Percentiles rank a stretch among this genome's conserved stretches.
These are phyloP conservation scores for Myripristis jacobus DNA, from an alignment of 2,797 vertebrate genomes.

Conservation along the genomic window DNA sequence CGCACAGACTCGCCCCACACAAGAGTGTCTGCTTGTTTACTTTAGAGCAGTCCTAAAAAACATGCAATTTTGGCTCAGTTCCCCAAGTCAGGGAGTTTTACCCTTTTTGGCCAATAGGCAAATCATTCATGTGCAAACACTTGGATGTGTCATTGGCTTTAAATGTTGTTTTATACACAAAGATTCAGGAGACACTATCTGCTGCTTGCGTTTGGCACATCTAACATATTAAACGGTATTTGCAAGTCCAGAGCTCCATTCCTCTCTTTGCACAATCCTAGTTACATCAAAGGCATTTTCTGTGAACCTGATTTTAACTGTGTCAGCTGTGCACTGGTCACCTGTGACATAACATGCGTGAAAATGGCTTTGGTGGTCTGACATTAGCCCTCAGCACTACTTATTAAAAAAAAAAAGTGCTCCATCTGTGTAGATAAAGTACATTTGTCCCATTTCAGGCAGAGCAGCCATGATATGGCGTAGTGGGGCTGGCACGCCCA, in stretches of 20 bases:
- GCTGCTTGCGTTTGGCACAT: background rate
- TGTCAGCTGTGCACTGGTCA: background rate
- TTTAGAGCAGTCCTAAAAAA: conserved; percentile 25
- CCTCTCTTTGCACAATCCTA: too few species aligned
- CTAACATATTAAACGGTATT: background rate
- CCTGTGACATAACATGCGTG: background rate
- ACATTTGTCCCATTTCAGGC: background rate
- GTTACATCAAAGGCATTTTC: too few species aligned
- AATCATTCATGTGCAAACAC: background rate
- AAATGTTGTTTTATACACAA: too few species aligned
- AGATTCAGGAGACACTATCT: too few species aligned
- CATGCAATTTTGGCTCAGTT: conserved; percentile 28
- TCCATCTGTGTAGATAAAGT: background rate
- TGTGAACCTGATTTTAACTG: background rate
- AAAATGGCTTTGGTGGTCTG: background rate
- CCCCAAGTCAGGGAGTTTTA: conserved; percentile 21
- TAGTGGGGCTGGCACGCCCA: background rate
- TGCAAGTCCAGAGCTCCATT: background rate
- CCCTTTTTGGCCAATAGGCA: background rate
- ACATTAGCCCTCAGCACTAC: background rate
- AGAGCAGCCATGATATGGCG: background rate
- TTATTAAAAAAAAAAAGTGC: background rate
- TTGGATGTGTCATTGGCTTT: background rate
- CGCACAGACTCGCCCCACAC: conserved; percentile 9
- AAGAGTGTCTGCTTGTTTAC: conserved; percentile 32